Conservation (phyloP, 2,888 invertebrate genomes). For the Hedychridium roseum region DNA sequence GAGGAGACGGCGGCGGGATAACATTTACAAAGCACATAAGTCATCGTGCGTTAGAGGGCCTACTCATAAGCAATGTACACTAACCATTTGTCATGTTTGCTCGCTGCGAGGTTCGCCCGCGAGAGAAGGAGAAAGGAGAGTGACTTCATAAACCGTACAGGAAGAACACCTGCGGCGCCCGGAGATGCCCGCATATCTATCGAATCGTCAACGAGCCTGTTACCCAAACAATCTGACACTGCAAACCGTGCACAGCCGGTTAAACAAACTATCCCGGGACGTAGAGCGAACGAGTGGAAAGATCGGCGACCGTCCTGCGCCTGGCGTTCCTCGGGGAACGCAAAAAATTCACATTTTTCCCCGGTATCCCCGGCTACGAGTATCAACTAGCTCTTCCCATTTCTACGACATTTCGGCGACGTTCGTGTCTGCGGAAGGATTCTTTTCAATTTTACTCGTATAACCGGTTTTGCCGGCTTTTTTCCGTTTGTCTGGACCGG, state of each 20-base stretch:
- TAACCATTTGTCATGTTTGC: constrained; percentile 42
- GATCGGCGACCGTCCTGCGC: no score
- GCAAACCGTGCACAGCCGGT: not conserved
- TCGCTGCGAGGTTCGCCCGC: constrained; percentile 28
- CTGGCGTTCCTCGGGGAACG: no score
- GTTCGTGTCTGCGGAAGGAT: constrained; percentile 56
- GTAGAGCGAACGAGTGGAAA: no score
- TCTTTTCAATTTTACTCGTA: constrained; percentile 57
- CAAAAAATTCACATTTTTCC: not conserved
- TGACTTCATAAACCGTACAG: constrained; percentile 36
- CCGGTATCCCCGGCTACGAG: no score
- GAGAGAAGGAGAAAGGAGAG: no score
- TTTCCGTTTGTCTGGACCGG: constrained; percentile 27
- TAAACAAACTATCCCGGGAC: no score
- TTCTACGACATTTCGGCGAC: constrained; percentile 56
- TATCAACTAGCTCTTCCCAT: constrained; percentile 55
- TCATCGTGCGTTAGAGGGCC: constrained; percentile 18
- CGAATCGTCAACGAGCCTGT: constrained; percentile 36
- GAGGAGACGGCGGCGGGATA: constrained; percentile 14
- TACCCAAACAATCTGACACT: constrained; percentile 31
- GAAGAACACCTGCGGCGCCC: constrained; percentile 38
- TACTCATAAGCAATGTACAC: constrained; percentile 30
- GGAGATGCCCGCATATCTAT: constrained; percentile 32
- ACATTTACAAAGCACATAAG: constrained; percentile 25
- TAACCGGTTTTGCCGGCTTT: constrained; percentile 51